Evolutionary conservation across 2,113 vertebrate species (phyloP), one percentile per base, ranked within the genome.

Genomic region (Aspidoscelis tigris): DNA sequence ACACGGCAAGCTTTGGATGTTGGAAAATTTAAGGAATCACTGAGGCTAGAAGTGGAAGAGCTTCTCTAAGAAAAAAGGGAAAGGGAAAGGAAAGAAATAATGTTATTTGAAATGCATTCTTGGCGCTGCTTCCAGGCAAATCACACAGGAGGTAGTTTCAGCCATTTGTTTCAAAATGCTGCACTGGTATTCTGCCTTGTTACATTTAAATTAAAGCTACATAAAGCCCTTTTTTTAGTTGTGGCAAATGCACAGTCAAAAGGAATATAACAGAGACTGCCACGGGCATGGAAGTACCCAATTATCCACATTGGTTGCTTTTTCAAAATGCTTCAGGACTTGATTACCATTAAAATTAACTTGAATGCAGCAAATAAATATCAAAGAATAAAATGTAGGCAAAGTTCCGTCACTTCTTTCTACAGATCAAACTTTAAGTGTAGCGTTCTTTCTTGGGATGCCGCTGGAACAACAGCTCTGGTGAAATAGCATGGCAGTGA

Each of bases 161-260:
- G 87, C 93, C 91, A 92, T 94, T 93, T 93, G 92, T 91, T 91
- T 91, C 88, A 91, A 93, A 94, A 89, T 84, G 12, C 87, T 87
- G 89, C 81, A 83, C 91, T 94, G 94, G 92, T 94, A 90, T 90
- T 91, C 90, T 93, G 94, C 91, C 92, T 92, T 88, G 79, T 93
- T 93, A 86, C 88, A 93, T 93, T 93, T 93, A 91, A 93, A 92
- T 92, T 93, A 92, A 90, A 90, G 79, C 89, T 91, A 78, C 87
- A 22, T 72, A 72, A 78, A 82, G 77, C 76, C 8, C n/a, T 83
- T 91, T 71, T 50, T 91, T 85, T 91, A 90, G 88, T 90, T 90
- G 65, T 50, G 89, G 88, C 88, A 92, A 91, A 81, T 75, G 82
- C 88, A 75, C 11, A 71, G 84, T 94, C 76, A 55, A 85, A 90